Percentiles rank a stretch among this genome's conserved stretches.
These are phyloP conservation scores for Uromys caudimaculatus DNA, from an alignment of 2,797 vertebrate genomes.

Conservation along the genomic window DNA sequence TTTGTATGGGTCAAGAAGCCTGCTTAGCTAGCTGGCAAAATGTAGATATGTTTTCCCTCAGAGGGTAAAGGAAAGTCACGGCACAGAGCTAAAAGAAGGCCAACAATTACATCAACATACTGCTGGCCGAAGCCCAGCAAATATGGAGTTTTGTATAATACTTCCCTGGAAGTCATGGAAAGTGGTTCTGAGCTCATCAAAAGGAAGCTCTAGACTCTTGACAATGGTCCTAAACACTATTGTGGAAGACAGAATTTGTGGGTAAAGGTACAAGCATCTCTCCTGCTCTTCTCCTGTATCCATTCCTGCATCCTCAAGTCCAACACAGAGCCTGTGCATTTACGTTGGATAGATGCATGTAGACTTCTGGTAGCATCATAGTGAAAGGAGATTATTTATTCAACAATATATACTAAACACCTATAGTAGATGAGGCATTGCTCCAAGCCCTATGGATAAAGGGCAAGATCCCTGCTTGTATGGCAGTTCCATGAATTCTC, in stretches of 20 bases:
- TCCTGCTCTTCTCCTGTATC: not conserved
- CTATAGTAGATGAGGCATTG: not conserved
- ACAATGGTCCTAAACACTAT: not conserved
- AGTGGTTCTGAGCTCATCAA: not conserved
- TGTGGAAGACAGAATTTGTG: not conserved
- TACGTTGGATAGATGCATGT: not conserved
- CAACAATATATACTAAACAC: not conserved
- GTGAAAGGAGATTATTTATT: not conserved
- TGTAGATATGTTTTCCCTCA: not conserved
- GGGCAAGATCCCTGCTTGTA: not conserved
- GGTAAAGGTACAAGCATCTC: not conserved
- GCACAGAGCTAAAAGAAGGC: not conserved
- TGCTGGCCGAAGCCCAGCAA: not conserved
- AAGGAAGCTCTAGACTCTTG: not conserved
- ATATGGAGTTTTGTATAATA: rapidly evolving
- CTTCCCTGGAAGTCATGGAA: not conserved
- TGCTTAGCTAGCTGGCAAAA: not conserved
- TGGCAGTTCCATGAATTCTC: not conserved
- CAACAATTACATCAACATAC: rapidly evolving
- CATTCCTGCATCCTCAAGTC: not conserved
- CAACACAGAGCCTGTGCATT: rapidly evolving
- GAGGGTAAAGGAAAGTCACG: not conserved
- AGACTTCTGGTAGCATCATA: not conserved
- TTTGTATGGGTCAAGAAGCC: not conserved
- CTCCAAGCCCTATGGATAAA: not conserved